These are phyloP conservation scores for Stramonita haemastoma DNA, from an alignment of 2,888 invertebrate species.

Conservation along the genomic window DNA sequence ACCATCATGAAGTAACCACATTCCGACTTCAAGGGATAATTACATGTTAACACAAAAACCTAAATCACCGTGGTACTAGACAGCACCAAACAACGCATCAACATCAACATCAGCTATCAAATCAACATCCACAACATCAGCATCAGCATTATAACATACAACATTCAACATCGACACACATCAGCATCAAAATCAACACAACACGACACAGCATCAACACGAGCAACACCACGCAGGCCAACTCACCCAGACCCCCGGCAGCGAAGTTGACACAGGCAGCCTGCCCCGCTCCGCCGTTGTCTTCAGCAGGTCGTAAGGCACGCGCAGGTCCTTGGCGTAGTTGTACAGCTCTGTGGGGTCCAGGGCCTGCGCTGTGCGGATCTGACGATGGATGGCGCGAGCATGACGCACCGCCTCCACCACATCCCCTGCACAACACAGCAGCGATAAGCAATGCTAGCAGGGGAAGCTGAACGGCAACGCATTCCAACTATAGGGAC, in stretches of 20 bases:
- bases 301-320: conserved; percentile 68
- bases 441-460: no score
- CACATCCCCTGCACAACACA: conserved; percentile 65
- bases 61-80: no score
- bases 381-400: conserved; percentile 68
- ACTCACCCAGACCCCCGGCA: conserved; percentile 72
- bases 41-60: no score
- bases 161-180: neutral
- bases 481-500: no score
- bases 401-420: conserved; percentile 74
- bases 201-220: neutral
- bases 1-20: no score
- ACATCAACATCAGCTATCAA: neutral
- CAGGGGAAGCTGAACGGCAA: no score
- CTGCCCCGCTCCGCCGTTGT: conserved; percentile 64
- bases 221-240: neutral
- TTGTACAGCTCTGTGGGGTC: conserved; percentile 68
- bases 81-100: neutral
- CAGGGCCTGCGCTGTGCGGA: conserved; percentile 64
- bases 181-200: neutral
- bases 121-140: neutral
- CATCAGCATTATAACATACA: neutral
- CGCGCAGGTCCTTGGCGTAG: conserved; percentile 70
- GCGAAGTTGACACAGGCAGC: conserved; percentile 75
- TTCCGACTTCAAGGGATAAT: no score